phyloP scores from a whole-genome alignment of 2,113 vertebrate genomes.

The Mohoua ochrocephala region DNA sequence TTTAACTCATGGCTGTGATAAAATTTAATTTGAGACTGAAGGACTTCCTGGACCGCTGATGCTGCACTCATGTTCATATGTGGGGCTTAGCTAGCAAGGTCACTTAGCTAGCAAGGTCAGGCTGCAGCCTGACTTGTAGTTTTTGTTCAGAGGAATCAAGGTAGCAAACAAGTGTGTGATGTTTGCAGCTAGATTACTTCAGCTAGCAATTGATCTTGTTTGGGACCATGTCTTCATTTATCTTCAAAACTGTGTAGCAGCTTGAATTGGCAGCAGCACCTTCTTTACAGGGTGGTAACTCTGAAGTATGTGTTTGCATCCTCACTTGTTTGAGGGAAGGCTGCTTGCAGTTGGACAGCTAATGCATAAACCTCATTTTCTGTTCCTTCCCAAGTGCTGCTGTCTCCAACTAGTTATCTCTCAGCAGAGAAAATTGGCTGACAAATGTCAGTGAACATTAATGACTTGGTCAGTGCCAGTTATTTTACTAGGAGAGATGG shows the following conservation, averaged over 20 bases:
- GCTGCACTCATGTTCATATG: neutral
- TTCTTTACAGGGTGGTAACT: too few species aligned
- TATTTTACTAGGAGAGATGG: neutral
- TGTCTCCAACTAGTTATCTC: neutral
- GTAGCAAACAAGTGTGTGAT: neutral
- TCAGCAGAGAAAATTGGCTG: neutral
- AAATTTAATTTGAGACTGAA: neutral
- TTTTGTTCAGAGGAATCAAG: neutral
- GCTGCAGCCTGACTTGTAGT: neutral
- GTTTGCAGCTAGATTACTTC: neutral
- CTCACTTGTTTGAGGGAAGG: neutral
- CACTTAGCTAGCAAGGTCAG: neutral
- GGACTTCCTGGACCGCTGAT: neutral
- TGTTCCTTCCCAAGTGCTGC: neutral
- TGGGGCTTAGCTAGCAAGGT: neutral
- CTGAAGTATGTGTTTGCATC: rapidly evolving
- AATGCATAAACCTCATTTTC: neutral
- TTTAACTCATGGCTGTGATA: neutral
- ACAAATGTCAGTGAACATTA: neutral
- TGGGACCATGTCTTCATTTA: neutral
- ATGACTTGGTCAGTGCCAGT: too few species aligned
- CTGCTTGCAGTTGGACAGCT: neutral
- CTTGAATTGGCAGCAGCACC: neutral
- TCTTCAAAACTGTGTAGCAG: neutral
- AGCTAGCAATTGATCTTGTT: neutral